These are phyloP conservation scores for Mormyrus iriodes DNA, from an alignment of 2,113 vertebrate species.

Conservation along the genomic window DNA sequence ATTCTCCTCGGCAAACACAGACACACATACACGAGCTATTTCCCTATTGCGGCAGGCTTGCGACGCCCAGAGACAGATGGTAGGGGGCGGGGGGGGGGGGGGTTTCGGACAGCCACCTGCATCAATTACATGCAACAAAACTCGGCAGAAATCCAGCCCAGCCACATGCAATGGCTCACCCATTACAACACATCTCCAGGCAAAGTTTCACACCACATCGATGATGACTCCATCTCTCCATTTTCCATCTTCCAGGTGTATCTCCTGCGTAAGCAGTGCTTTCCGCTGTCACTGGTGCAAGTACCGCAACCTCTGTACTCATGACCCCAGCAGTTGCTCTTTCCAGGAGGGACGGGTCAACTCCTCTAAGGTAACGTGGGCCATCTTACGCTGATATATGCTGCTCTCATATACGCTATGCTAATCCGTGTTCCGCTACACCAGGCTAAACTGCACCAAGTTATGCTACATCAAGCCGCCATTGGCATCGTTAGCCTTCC, in stretches of 20 bases:
- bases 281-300: slow-evolving; percentile 97
- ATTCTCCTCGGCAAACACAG: background rate
- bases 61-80: background rate
- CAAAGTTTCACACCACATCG: no score
- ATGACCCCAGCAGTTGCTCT: slow-evolving; percentile 87
- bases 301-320: slow-evolving; percentile 89
- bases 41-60: slow-evolving; percentile 6
- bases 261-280: slow-evolving; percentile 88
- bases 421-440: background rate
- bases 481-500: background rate
- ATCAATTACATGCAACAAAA: background rate
- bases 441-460: background rate
- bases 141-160: background rate
- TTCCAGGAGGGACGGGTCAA: slow-evolving; percentile 94
- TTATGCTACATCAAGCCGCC: background rate
- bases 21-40: background rate
- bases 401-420: background rate
- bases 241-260: slow-evolving; percentile 65
- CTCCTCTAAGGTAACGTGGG: slow-evolving; percentile 72
- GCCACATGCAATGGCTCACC: background rate
- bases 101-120: background rate
- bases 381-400: background rate
- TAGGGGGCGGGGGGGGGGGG: background rate
- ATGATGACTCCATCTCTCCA: background rate
- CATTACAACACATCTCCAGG: background rate